Evolutionary conservation across 1,140 invertebrate species (phyloP).

Genomic region (Drosophila kikkawai): DNA sequence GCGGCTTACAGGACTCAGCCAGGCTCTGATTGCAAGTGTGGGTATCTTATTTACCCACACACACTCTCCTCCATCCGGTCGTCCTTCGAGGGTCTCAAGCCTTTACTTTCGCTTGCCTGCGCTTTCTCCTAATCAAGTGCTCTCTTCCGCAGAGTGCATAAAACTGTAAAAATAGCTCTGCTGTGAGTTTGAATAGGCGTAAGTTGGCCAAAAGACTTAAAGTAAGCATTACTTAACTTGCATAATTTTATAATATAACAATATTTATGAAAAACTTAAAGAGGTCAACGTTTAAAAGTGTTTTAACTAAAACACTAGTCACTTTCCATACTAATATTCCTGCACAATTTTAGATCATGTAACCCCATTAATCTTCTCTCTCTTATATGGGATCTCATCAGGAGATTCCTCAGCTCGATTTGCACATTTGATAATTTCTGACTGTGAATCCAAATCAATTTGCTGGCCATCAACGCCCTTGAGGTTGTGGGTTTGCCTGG

Average conservation of each 20-base stretch:
- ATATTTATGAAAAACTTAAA: neutral
- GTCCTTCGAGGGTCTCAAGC: conserved; percentile 13
- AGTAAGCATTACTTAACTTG: neutral
- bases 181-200: neutral
- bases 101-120: conserved; percentile 49
- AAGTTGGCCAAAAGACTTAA: neutral
- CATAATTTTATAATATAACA: too few species aligned
- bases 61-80: too few species aligned
- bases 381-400: neutral
- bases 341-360: neutral
- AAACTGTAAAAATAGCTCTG: conserved; percentile 12
- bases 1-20: conserved; percentile 59
- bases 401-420: conserved; percentile 36
- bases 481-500: conserved; percentile 31
- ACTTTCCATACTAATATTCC: neutral
- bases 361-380: conserved; percentile 25
- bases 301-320: too few species aligned
- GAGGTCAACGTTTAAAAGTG: neutral
- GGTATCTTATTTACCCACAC: conserved; percentile 28
- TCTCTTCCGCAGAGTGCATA: conserved; percentile 31
- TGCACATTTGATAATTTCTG: conserved; percentile 54
- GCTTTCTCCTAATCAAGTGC: conserved; percentile 46
- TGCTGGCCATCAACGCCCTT: conserved; percentile 35
- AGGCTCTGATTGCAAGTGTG: conserved; percentile 42
- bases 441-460: conserved; percentile 73